These are phyloP conservation scores for Rhodophaea formosa DNA, from an alignment of 2,888 invertebrate species.

Conservation along the genomic window DNA sequence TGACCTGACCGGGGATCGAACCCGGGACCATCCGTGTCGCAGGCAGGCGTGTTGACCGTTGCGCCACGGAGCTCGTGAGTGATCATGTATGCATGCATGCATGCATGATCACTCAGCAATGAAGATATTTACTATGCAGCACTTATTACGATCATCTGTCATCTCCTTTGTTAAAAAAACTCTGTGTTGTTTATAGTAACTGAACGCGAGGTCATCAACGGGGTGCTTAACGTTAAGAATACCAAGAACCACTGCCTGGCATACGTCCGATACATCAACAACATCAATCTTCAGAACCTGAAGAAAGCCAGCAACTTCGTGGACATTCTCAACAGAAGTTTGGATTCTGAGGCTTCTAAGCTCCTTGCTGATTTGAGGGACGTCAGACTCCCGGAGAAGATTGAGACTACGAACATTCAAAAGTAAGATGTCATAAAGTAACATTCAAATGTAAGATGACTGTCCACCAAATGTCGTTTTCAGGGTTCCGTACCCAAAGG, in stretches of 20 bases:
- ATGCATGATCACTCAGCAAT: too few species aligned
- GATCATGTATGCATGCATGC: too few species aligned
- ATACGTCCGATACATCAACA: slow-evolving; percentile 97
- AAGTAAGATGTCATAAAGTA: slow-evolving; percentile 88
- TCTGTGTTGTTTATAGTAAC: slow-evolving; percentile 85
- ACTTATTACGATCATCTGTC: too few species aligned
- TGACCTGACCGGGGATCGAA: too few species aligned
- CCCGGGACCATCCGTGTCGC: too few species aligned
- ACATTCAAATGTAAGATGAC: too few species aligned
- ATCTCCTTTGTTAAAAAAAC: too few species aligned
- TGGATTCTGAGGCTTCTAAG: slow-evolving; percentile 96
- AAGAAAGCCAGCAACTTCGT: slow-evolving; percentile 97
- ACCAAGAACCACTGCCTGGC: slow-evolving; percentile 97
- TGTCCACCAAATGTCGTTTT: too few species aligned
- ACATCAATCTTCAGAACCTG: slow-evolving; percentile 96
- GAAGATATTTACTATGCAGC: too few species aligned
- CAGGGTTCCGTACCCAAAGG: too few species aligned
- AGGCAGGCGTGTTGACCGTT: too few species aligned
- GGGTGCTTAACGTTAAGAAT: slow-evolving; percentile 94
- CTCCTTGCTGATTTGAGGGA: slow-evolving; percentile 94
- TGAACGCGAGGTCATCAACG: slow-evolving; percentile 98
- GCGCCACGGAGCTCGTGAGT: too few species aligned
- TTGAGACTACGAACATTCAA: slow-evolving; percentile 93
- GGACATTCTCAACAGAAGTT: slow-evolving; percentile 94
- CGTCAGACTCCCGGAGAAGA: slow-evolving; percentile 92